Evolutionary conservation across 2,888 invertebrate species (phyloP).

Genomic region (Perithous albicinctus): DNA sequence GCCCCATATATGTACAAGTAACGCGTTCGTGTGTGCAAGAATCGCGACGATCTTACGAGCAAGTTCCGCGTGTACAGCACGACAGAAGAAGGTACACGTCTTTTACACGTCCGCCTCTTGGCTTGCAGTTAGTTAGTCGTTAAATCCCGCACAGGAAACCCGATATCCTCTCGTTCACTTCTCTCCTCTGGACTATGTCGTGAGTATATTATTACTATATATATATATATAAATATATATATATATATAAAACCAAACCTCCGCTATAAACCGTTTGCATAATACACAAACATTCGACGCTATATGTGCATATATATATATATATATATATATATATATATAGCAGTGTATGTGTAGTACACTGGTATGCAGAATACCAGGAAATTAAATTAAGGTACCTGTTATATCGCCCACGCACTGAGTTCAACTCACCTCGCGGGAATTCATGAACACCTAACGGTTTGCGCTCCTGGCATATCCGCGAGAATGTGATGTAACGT

Average conservation of each 20-base stretch:
- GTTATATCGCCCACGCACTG: conserved; percentile 6
- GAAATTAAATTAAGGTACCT: conserved; percentile 43
- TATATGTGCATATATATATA: background rate
- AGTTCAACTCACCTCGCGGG: conserved; percentile 1
- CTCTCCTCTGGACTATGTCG: background rate
- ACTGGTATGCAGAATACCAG: conserved; percentile 4
- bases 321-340: background rate
- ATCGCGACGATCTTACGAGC: conserved; percentile 24
- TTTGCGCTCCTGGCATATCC: background rate
- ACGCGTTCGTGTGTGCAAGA: conserved; percentile 16
- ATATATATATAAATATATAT: no score
- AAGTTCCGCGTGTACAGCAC: conserved; percentile 19
- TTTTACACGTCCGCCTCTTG: conserved; percentile 33
- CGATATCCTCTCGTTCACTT: conserved; percentile 47
- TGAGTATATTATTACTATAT: conserved; percentile 21
- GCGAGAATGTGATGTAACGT: background rate
- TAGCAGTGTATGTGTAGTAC: background rate
- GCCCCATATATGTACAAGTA: background rate
- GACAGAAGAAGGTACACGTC: conserved; percentile 30
- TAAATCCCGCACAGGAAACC: conserved; percentile 42
- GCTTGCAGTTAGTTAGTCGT: conserved; percentile 38
- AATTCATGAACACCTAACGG: conserved; percentile 21
- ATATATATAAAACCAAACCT: no score
- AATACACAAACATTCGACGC: background rate
- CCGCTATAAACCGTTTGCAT: conserved; percentile 22